Percentiles rank a stretch among this genome's conserved stretches.
Evolutionary conservation across 1,140 invertebrate species (phyloP).

Genomic region (Temnothorax curvispinosus): DNA sequence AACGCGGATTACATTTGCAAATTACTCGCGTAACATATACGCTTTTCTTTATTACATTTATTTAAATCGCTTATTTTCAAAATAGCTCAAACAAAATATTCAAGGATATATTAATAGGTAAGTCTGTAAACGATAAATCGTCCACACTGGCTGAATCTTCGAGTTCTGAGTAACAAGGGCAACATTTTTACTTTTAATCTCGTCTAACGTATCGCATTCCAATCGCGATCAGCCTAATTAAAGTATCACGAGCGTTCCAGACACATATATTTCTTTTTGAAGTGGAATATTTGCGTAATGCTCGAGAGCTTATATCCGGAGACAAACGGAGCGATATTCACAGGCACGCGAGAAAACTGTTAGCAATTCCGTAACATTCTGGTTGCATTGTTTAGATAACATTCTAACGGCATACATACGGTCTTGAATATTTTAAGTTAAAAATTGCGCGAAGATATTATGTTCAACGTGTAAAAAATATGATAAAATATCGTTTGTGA

Average conservation of each 20-base stretch:
- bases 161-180: not conserved
- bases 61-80: slow-evolving; percentile 17
- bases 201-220: not conserved
- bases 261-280: not conserved
- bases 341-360: slow-evolving; percentile 17
- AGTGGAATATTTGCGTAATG: slow-evolving; percentile 4
- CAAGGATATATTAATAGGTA: not conserved
- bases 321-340: slow-evolving; percentile 7
- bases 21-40: not conserved
- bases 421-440: slow-evolving; percentile 67
- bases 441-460: slow-evolving; percentile 66
- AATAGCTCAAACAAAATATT: not conserved
- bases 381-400: not conserved
- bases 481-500: not conserved
- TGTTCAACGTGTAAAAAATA: slow-evolving; percentile 3
- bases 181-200: not conserved
- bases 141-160: not conserved
- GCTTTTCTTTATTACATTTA: not conserved
- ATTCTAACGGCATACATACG: slow-evolving; percentile 30
- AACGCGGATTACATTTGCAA: not conserved
- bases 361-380: slow-evolving; percentile 23
- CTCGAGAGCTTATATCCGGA: slow-evolving; percentile 15
- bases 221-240: not conserved
- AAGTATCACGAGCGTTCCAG: not conserved
- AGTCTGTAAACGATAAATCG: not conserved